Percentiles rank a stretch among this genome's conserved stretches.
Conservation (phyloP, 2,113 vertebrate genomes). For the Sinocyclocheilus grahami region DNA sequence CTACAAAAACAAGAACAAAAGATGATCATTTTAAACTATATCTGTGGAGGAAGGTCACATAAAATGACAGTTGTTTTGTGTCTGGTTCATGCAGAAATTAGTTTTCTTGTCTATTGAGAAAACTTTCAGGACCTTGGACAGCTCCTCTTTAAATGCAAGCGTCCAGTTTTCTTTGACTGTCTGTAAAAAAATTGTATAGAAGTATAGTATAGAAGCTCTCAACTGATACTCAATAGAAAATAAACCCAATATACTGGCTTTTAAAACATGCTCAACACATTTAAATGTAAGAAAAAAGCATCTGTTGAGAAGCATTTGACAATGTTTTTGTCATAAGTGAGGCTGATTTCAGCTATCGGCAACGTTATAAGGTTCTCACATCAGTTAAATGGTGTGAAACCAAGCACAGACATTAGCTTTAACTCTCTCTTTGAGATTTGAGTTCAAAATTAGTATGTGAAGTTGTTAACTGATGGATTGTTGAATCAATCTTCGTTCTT, state of each 20-base stretch:
- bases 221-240: neutral
- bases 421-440: neutral
- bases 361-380: neutral
- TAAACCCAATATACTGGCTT: neutral
- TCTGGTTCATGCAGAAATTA: too few relatives aligned
- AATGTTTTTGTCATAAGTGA: neutral
- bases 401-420: neutral
- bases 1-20: slow-evolving; percentile 4
- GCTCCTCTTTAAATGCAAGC: too few relatives aligned
- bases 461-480: neutral
- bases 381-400: neutral
- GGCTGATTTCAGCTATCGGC: neutral
- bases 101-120: neutral
- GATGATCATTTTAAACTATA: neutral
- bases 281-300: neutral
- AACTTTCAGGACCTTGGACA: slow-evolving; percentile 8
- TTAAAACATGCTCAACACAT: neutral
- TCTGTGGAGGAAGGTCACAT: neutral
- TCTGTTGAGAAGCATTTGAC: neutral
- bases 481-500: too few relatives aligned
- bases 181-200: neutral
- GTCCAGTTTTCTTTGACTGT: neutral
- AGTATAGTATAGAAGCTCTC: neutral
- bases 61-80: too few relatives aligned
- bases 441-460: neutral